Conservation (phyloP, 2,888 invertebrate species). For the Microctonus aethiopoides region DNA sequence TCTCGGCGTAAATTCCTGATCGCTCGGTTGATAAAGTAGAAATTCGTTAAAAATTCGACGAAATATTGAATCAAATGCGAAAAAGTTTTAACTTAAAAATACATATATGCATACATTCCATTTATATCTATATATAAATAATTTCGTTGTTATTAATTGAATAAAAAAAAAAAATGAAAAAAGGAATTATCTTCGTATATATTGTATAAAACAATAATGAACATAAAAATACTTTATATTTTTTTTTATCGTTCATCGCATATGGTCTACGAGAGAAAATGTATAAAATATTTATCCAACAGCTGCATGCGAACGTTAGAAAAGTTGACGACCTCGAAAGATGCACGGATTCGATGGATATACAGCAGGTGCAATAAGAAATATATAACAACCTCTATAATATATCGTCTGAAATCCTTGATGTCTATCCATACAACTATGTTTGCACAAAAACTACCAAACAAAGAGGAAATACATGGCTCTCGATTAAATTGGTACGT, state of each 20-base stretch:
- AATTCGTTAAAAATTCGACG: neutral
- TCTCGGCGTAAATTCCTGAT: too few relatives aligned
- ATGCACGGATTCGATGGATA: neutral
- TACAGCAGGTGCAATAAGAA: conserved; percentile 13
- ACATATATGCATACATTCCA: too few relatives aligned
- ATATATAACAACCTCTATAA: neutral
- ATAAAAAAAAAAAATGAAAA: neutral
- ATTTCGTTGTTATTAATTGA: too few relatives aligned
- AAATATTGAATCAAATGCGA: neutral
- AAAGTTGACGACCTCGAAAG: conserved; percentile 21
- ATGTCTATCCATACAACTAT: neutral
- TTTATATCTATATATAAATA: too few relatives aligned
- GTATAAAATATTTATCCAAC: neutral
- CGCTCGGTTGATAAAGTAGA: neutral
- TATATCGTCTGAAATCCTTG: neutral
- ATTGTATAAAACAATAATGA: neutral
- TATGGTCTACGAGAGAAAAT: neutral
- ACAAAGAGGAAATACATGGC: neutral
- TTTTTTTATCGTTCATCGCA: neutral
- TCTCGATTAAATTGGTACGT: conserved; percentile 25
- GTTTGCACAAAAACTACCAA: neutral
- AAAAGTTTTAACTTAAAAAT: too few relatives aligned
- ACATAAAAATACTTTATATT: neutral
- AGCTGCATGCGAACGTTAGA: conserved; percentile 14
- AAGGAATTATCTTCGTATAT: neutral